Conservation (phyloP, 2,888 invertebrate species). For the Cremastinae sp. region DNA sequence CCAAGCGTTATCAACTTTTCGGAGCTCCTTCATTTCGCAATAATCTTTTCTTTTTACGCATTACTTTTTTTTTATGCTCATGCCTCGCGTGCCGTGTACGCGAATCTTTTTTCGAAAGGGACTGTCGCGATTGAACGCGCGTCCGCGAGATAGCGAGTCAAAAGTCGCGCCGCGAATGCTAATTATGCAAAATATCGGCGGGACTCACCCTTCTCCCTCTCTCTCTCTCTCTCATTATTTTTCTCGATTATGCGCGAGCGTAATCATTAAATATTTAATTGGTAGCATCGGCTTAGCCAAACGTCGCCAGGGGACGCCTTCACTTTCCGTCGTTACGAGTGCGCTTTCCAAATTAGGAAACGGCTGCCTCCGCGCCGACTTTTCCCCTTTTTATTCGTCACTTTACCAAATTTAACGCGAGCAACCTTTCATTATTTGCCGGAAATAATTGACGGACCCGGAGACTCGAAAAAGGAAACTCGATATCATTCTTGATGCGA, state of each 20-base stretch:
- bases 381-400: conserved; percentile 18
- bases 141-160: not conserved
- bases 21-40: too few species aligned
- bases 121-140: not conserved
- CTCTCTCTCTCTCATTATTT: conserved; percentile 11
- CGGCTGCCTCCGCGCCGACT: conserved; percentile 12
- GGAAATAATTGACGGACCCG: conserved; percentile 28
- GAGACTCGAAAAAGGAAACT: not conserved
- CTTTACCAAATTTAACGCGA: not conserved
- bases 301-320: conserved; percentile 1
- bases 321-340: conserved; percentile 44
- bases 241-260: conserved; percentile 4
- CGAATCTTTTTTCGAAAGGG: not conserved
- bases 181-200: conserved; percentile 56
- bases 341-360: conserved; percentile 64
- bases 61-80: too few species aligned
- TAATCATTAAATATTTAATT: conserved; percentile 65
- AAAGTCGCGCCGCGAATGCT: conserved; percentile 42
- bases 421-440: conserved; percentile 1
- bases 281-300: conserved; percentile 60
- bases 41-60: too few species aligned
- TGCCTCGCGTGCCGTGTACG: too few species aligned
- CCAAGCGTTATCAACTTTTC: not conserved
- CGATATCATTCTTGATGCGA: too few species aligned
- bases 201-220: not conserved